Percentiles rank a stretch among this genome's conserved stretches.
These are phyloP conservation scores for Vesta saturnalis DNA, from an alignment of 2,888 invertebrate genomes.

Conservation along the genomic window DNA sequence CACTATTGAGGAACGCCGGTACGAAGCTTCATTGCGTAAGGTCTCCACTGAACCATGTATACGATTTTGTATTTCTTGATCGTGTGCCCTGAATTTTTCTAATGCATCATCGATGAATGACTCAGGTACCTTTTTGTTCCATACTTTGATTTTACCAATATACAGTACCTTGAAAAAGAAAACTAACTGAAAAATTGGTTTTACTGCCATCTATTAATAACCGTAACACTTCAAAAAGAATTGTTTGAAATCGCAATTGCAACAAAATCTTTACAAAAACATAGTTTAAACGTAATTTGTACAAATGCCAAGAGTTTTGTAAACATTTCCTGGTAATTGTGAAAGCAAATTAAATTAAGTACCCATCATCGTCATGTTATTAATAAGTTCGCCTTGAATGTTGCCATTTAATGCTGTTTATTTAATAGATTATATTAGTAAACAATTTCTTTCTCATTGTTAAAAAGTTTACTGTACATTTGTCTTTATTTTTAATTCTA, in stretches of 20 bases:
- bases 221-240: too few relatives aligned
- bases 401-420: background rate
- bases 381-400: background rate
- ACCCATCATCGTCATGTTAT: background rate
- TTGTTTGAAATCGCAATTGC: too few relatives aligned
- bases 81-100: conserved; percentile 82
- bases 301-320: too few relatives aligned
- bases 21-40: conserved; percentile 53
- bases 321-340: background rate
- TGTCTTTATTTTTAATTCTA: conserved; percentile 1
- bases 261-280: too few relatives aligned
- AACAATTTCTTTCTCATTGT: background rate
- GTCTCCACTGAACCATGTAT: conserved; percentile 51
- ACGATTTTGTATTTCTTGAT: conserved; percentile 69
- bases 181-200: background rate
- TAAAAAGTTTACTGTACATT: background rate
- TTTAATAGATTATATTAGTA: background rate
- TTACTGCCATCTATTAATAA: too few relatives aligned
- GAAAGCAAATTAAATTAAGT: background rate
- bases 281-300: too few relatives aligned
- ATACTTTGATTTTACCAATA: conserved; percentile 90
- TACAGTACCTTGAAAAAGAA: conserved; percentile 77
- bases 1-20: conserved; percentile 60
- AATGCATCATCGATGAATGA: conserved; percentile 92
- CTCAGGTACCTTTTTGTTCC: conserved; percentile 86